Conservation (phyloP, 2,888 invertebrate genomes). For the Pseudococcus viburni region DNA sequence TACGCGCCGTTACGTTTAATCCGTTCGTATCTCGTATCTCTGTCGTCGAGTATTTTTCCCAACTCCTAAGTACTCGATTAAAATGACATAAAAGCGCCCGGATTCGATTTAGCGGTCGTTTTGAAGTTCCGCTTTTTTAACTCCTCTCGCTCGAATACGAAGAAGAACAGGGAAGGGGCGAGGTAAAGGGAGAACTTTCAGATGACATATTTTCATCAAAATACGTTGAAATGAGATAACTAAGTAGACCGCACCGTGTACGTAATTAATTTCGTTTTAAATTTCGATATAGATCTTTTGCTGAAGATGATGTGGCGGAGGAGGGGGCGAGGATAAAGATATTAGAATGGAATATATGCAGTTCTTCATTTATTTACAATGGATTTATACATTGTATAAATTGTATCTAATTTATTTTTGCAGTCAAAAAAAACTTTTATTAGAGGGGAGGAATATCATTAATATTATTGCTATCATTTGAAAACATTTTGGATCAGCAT, state of each 20-base stretch:
- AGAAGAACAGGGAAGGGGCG: neutral
- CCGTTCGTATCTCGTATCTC: neutral
- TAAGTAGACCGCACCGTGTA: neutral
- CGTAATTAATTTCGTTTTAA: slow-evolving; percentile 20
- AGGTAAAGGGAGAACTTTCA: neutral
- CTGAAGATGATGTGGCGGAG: no score
- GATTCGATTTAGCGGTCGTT: slow-evolving; percentile 21
- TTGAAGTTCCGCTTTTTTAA: slow-evolving; percentile 22
- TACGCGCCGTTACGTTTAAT: neutral
- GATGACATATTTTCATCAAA: slow-evolving; percentile 1
- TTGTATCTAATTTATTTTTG: no score
- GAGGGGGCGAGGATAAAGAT: no score
- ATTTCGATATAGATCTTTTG: neutral
- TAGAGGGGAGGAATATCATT: no score
- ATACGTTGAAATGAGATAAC: neutral
- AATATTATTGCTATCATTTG: no score
- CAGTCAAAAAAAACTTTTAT: no score
- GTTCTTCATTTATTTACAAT: no score
- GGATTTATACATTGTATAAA: no score
- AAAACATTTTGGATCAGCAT: no score
- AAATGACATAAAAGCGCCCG: slow-evolving; percentile 21
- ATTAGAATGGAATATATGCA: no score
- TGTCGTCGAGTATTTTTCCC: neutral
- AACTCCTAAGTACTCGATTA: slow-evolving; percentile 15
- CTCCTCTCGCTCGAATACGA: neutral